Evolutionary conservation across 64 coral and sea anemone genomes (phyloP).

Genomic region (Stichodactyla helianthus): DNA sequence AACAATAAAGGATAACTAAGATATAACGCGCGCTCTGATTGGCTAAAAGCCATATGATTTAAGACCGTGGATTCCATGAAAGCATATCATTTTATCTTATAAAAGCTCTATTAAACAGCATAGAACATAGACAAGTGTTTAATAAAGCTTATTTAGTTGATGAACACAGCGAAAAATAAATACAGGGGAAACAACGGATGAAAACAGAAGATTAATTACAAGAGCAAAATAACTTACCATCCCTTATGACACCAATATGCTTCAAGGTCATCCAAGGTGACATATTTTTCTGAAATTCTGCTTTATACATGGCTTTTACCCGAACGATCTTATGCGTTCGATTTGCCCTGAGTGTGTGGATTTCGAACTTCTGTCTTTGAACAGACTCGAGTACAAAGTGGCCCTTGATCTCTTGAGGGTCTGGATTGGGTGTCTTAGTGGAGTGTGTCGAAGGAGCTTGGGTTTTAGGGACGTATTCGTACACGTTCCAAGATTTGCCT

Average conservation of each 20-base stretch:
- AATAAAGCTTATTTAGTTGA: no score
- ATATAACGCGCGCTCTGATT: no score
- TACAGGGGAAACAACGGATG: no score
- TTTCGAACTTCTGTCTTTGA: neutral
- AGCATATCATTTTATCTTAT: no score
- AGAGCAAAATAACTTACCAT: neutral
- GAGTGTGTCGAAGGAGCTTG: neutral
- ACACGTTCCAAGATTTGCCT: neutral
- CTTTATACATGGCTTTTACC: neutral
- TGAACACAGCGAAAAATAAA: no score
- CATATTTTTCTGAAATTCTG: neutral
- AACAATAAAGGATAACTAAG: no score
- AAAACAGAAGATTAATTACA: no score
- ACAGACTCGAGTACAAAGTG: neutral
- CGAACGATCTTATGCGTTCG: neutral
- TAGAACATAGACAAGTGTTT: no score
- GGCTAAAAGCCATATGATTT: no score
- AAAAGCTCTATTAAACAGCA: no score
- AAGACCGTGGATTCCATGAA: no score
- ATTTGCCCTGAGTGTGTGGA: neutral
- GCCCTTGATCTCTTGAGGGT: neutral
- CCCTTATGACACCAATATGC: neutral
- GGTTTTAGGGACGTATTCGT: neutral
- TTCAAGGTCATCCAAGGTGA: neutral
- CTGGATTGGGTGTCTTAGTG: neutral